Evolutionary conservation across 2,888 invertebrate genomes (phyloP).

Genomic region (Cataglyphis albicans): DNA sequence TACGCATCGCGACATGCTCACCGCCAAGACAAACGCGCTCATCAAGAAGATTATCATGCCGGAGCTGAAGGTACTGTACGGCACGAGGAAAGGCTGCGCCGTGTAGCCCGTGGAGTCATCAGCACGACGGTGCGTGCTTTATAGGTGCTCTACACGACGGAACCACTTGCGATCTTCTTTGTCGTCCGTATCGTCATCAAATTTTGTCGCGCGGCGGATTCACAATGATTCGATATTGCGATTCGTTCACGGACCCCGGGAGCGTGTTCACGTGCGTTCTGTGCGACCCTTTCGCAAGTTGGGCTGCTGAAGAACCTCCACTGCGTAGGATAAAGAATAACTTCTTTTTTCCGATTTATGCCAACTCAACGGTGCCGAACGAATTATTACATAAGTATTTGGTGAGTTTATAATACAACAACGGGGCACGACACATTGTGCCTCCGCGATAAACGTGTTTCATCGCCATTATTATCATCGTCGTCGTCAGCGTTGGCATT

Average conservation of each 20-base stretch:
- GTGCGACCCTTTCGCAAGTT: background rate
- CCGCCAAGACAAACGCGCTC: constrained; percentile 91
- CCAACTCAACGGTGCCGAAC: constrained; percentile 64
- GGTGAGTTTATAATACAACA: constrained; percentile 5
- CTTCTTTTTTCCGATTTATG: constrained; percentile 23
- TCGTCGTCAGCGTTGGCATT: background rate
- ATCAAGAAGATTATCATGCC: constrained; percentile 94
- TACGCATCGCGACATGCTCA: constrained; percentile 91
- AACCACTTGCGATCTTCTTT: constrained; percentile 35
- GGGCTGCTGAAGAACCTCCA: constrained; percentile 25
- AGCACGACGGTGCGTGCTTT: constrained; percentile 59
- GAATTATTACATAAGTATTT: constrained; percentile 35
- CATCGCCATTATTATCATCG: constrained; percentile 23
- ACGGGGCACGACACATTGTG: background rate
- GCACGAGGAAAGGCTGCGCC: constrained; percentile 92
- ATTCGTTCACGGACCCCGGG: constrained; percentile 3
- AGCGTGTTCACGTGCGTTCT: constrained; percentile 36
- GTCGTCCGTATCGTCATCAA: constrained; percentile 6
- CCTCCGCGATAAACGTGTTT: background rate
- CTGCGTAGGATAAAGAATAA: constrained; percentile 37
- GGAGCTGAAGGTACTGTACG: constrained; percentile 94
- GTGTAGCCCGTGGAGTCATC: constrained; percentile 87
- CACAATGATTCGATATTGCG: constrained; percentile 12
- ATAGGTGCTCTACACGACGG: constrained; percentile 48
- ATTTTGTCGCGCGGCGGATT: background rate